phyloP scores from a whole-genome alignment of 2,888 invertebrate genomes.

The Toxonevra muliebris region DNA sequence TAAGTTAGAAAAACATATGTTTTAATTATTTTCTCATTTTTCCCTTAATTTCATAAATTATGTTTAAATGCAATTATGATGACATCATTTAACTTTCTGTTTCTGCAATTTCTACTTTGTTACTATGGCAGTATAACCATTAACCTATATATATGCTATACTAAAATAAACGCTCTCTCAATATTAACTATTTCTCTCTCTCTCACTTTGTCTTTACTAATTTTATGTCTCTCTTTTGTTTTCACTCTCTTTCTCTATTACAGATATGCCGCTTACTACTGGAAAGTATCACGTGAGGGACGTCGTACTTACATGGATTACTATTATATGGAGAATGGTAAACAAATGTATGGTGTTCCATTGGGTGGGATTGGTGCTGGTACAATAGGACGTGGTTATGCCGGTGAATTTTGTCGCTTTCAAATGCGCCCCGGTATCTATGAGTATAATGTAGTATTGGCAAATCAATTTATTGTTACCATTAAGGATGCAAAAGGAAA shows the following conservation, averaged over 20 bases:
- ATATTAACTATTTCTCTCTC: background rate
- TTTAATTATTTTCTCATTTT: background rate
- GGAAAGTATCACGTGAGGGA: conserved; percentile 72
- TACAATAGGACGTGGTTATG: conserved; percentile 86
- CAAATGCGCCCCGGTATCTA: conserved; percentile 90
- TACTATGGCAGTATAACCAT: too few species aligned
- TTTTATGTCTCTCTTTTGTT: background rate
- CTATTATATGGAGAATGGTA: conserved; percentile 74
- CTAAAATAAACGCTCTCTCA: background rate
- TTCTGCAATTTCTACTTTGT: too few species aligned
- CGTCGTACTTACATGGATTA: conserved; percentile 84
- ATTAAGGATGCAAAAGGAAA: conserved; percentile 75
- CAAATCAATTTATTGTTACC: conserved; percentile 91
- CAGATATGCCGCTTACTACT: conserved; percentile 79
- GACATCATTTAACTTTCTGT: conserved; percentile 23
- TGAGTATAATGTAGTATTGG: conserved; percentile 82
- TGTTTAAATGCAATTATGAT: conserved; percentile 28
- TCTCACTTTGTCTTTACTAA: background rate
- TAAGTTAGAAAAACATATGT: background rate
- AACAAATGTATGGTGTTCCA: conserved; percentile 90
- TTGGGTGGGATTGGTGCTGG: conserved; percentile 81
- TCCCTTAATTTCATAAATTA: conserved; percentile 7
- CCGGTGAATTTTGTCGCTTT: conserved; percentile 93
- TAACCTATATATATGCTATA: background rate
- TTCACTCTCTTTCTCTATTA: conserved; percentile 9